Base-by-base conservation (phyloP, 2,888 invertebrate genomes). In the Caenorhabditis angaria region DNA sequence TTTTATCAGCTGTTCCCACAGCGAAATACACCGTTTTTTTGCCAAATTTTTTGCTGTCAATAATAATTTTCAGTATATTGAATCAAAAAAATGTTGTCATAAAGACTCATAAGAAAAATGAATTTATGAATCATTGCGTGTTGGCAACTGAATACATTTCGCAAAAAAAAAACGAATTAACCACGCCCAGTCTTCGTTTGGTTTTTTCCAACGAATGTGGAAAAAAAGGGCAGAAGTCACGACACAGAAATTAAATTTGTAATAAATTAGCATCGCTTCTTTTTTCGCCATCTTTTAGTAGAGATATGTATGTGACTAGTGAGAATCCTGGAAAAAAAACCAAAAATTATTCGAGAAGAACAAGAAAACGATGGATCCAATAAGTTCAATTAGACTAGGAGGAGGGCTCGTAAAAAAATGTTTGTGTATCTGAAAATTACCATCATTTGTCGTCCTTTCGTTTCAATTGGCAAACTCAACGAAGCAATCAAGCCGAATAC, bases 391-490 rank as follows among this genome's bases (percentile, higher is more conserved):
- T 22, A 20, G 28, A 18, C 14, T 20, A 20, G 28, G 32, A 32
- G 32, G 3, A 27, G 14, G 8, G 14, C 14, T 5, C 5, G 4
- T 25, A n/a, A n/a, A 54, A 54, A 54, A 48, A 18, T 28, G 35
- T n/a, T n/a, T n/a, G n/a, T n/a, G n/a, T n/a, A n/a, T 1, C 8
- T n/a, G 1, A 47, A 24, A 2, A 70, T 69, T 53, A 75, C 72
- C 62, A 48, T 68, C 85, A 90, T 83, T 77, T 92, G 92, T 75
- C 92, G 91, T 48, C 93, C 93, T 86, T 92, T 92, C 0, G 94
- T 93, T 89, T 94, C 94, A 61, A 94, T 93, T 4, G 94, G 94
- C 53, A 95, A 89, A 0, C 93, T 90, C n/a, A 93, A 89, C 68
- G 93, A 92, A 3, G 93, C 93, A 0, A 92, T 86, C 0, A 93